Evolutionary conservation across 30 jellyfish, hydroid and myxozoan species (phyloP).

Genomic region (Aurelia aurita complex sp. Pacific): DNA sequence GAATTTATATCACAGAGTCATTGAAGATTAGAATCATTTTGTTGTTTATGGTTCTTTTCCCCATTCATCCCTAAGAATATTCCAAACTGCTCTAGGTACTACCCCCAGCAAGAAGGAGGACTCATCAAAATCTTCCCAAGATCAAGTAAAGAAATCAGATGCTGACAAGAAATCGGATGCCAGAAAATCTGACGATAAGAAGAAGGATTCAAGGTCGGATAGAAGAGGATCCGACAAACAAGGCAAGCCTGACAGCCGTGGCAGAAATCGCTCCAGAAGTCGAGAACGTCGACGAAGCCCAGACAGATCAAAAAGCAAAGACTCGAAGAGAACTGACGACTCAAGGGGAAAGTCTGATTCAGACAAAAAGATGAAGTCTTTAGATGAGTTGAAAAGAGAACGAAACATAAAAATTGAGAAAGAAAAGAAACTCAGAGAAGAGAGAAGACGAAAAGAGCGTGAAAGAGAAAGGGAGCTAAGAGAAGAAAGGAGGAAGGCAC

Average conservation of each 20-base stretch:
- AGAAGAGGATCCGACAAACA: constrained; percentile 28
- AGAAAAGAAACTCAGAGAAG: constrained; percentile 77
- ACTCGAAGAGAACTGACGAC: constrained; percentile 11
- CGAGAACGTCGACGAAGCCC: constrained; percentile 43
- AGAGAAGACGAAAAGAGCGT: constrained; percentile 77
- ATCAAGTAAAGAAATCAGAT: neutral
- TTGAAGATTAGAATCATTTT: no score
- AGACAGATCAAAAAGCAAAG: constrained; percentile 40
- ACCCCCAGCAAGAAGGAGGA: constrained; percentile 30
- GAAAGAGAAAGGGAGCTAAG: constrained; percentile 86
- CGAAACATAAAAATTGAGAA: constrained; percentile 70
- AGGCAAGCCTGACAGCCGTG: constrained; percentile 32
- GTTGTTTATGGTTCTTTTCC: no score
- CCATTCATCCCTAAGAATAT: no score
- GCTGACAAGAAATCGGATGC: constrained; percentile 3
- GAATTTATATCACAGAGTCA: no score
- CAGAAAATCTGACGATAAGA: neutral
- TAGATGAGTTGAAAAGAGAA: constrained; percentile 65
- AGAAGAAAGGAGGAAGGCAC: constrained; percentile 87
- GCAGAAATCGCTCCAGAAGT: constrained; percentile 60
- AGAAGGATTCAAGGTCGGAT: constrained; percentile 23
- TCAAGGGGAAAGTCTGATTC: constrained; percentile 46
- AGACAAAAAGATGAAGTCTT: constrained; percentile 39
- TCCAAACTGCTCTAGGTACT: neutral
- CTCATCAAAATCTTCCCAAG: constrained; percentile 18